Percentiles rank a stretch among this genome's conserved stretches.
These are phyloP conservation scores for Sinocyclocheilus rhinocerous DNA, from an alignment of 2,113 vertebrate species.

Conservation along the genomic window DNA sequence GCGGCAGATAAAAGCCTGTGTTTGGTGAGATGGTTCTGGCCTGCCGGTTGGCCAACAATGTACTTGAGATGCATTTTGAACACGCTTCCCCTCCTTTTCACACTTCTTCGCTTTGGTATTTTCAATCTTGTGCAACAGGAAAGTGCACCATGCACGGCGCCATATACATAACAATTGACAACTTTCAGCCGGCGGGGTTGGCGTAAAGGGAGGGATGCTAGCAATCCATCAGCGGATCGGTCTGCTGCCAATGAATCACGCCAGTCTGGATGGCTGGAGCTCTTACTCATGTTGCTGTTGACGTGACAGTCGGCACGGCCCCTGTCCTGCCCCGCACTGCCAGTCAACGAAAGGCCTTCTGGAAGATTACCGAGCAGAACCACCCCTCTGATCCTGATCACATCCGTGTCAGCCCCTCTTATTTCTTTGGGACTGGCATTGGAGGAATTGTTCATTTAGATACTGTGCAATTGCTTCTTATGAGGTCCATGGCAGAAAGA, in stretches of 20 bases:
- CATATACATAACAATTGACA: slow-evolving; percentile 60
- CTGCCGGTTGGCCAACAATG: neutral
- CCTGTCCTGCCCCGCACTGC: slow-evolving; percentile 55
- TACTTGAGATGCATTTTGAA: neutral
- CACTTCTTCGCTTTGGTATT: slow-evolving; percentile 52
- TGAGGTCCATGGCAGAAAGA: too few species aligned
- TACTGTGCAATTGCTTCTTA: too few species aligned
- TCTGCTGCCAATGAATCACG: slow-evolving; percentile 58
- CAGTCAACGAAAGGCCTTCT: slow-evolving; percentile 47
- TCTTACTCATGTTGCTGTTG: slow-evolving; percentile 63
- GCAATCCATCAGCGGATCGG: slow-evolving; percentile 62
- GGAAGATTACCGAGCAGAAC: slow-evolving; percentile 29
- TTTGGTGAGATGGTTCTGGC: slow-evolving; percentile 50
- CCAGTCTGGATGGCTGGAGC: slow-evolving; percentile 64
- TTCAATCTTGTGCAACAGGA: slow-evolving; percentile 9
- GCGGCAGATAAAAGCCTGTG: slow-evolving; percentile 61
- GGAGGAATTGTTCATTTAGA: too few species aligned
- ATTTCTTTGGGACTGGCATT: neutral
- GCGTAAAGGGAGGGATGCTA: slow-evolving; percentile 13
- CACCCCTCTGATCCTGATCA: neutral
- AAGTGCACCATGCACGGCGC: slow-evolving; percentile 30
- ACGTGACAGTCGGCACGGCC: slow-evolving; percentile 60
- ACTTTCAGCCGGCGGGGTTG: slow-evolving; percentile 8
- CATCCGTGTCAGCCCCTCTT: neutral
- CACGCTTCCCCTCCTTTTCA: neutral